phyloP scores from a whole-genome alignment of 2,797 vertebrate species.

The Fistularia commersonii region DNA sequence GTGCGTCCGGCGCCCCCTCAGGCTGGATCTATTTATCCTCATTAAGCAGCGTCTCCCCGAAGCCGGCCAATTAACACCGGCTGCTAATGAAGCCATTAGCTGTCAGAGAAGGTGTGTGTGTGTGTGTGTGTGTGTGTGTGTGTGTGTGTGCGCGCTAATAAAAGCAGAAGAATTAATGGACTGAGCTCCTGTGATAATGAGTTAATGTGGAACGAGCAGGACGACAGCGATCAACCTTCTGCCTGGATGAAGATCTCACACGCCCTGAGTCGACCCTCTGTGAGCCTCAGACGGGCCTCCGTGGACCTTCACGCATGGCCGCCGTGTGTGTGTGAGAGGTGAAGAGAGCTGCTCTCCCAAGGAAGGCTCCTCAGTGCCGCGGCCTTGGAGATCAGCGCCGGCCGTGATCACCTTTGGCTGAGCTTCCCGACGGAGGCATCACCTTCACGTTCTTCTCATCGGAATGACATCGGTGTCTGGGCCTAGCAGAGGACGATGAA shows the following conservation, averaged over 20 bases:
- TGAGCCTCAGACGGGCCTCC: constrained; percentile 56
- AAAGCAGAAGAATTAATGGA: constrained; percentile 95
- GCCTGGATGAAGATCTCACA: constrained; percentile 87
- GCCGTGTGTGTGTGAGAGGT: constrained; percentile 11
- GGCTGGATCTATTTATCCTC: constrained; percentile 97
- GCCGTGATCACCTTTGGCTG: too few relatives aligned
- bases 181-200: constrained; percentile 93
- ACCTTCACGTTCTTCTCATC: too few relatives aligned
- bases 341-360: constrained; percentile 17
- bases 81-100: constrained; percentile 96
- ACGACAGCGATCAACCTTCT: constrained; percentile 81
- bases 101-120: constrained; percentile 91
- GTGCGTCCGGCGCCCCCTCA: constrained; percentile 80
- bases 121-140: constrained; percentile 30
- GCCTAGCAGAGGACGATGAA: too few relatives aligned
- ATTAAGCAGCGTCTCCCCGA: constrained; percentile 91
- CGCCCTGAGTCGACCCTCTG: constrained; percentile 74
- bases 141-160: constrained; percentile 76
- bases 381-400: too few relatives aligned
- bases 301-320: constrained; percentile 10
- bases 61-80: constrained; percentile 94
- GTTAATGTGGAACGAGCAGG: constrained; percentile 92
- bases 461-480: too few relatives aligned
- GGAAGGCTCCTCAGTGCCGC: constrained; percentile 26
- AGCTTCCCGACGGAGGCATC: too few relatives aligned